A percentile compares a stretch with the other conserved stretches of the same genome.
Evolutionary conservation across 2,797 vertebrate species (phyloP).

Genomic region (Silurus aristotelis): DNA sequence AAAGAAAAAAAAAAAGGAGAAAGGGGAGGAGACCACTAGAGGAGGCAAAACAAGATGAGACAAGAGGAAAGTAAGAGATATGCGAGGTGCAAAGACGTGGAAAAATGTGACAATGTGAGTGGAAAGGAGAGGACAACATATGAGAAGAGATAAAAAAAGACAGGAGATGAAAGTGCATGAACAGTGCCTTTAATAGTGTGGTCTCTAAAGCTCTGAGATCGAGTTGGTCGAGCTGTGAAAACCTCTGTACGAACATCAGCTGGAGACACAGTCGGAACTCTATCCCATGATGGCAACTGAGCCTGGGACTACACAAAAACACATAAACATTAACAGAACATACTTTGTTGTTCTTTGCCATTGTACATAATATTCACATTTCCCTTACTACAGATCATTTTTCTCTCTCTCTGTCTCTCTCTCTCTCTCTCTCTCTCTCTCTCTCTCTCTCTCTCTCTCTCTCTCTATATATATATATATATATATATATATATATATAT

Average conservation of each 20-base stretch:
- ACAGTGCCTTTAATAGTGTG: conserved; percentile 75
- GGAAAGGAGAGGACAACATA: background rate
- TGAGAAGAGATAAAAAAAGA: conserved; percentile 10
- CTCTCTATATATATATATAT: too few relatives aligned
- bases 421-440: too few relatives aligned
- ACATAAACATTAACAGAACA: conserved; percentile 1
- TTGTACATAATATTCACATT: background rate
- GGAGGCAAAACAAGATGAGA: background rate
- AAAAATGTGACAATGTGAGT: background rate
- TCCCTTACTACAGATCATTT: background rate
- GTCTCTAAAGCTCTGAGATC: conserved; percentile 78
- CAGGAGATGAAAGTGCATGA: background rate
- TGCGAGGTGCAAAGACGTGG: background rate
- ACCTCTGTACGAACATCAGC: conserved; percentile 83
- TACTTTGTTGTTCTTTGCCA: background rate
- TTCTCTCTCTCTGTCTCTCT: too few relatives aligned
- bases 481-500: too few relatives aligned
- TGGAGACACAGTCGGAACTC: conserved; percentile 75
- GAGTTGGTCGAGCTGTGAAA: conserved; percentile 80
- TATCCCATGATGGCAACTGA: conserved; percentile 77
- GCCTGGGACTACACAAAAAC: conserved; percentile 67
- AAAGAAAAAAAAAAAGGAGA: background rate
- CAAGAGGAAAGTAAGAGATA: background rate
- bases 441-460: too few relatives aligned
- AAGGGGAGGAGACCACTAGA: background rate